Evolutionary conservation across 2,888 invertebrate species (phyloP), one percentile per base, ranked within the genome.

Genomic region (Pelosia muscerda): DNA sequence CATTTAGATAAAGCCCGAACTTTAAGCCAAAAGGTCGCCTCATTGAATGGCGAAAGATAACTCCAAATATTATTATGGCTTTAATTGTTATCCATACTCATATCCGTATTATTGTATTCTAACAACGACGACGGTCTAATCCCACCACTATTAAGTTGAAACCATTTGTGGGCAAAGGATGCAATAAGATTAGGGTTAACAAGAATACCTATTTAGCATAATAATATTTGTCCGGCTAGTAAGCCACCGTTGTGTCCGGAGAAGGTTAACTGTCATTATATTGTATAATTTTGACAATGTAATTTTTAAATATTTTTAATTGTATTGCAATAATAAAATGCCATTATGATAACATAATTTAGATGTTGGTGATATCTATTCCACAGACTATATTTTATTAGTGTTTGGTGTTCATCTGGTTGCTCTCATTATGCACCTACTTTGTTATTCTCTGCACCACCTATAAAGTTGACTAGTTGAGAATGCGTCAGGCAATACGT

Each of bases 81-180:
- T 71, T 78, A 78, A 81, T 75, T 78, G 75, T 71, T 71, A 81
- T 78, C 69, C 68, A 64, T 11, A 57, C 72, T 71, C 74, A 69
- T 77, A 73, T 77, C 75, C 78, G 68, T 49, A 66, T 72, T 63
- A 80, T 80, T 82, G 69, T 80, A 60, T 70, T 67, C 22, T 25
- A 75, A 80, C 82, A 80, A 82, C 70, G 61, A 80, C 82, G 77
- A 82, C 70, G 61, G 65, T 26, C 31, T 22, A 13, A 59, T 55
- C 25, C 38, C 19, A 34, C 54, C 63, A 69, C 60, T 72, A 74
- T 74, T 75, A 70, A 69, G 60, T 76, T 69, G 19, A 72, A 76
- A 74, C 73, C 72, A 78, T 78, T 80, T 73, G 72, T 76, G 60
- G 65, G 42, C 38, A 59, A 60, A 63, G 73, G 68, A 75, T 77